Percentiles rank a stretch among this genome's conserved stretches.
These are phyloP conservation scores for Scolopax mira DNA, from an alignment of 2,113 vertebrate genomes.

Conservation along the genomic window DNA sequence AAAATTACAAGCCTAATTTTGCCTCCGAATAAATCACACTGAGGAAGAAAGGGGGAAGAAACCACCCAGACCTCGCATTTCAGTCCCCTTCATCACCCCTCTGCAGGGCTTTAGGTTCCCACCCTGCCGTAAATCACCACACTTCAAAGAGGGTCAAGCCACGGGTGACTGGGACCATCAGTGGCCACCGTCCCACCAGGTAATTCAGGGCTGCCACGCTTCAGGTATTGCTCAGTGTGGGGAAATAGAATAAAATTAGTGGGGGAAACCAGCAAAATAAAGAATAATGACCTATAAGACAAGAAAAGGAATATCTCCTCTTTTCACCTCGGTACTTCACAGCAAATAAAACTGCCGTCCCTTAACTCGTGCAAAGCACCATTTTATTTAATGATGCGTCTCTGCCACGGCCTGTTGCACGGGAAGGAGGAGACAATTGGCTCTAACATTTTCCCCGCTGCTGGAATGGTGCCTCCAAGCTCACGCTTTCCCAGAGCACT, in stretches of 20 bases:
- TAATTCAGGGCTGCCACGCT: background rate
- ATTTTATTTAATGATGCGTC: background rate
- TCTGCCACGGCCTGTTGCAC: background rate
- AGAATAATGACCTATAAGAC: background rate
- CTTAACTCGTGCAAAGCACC: background rate
- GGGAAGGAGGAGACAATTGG: background rate
- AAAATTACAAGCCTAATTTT: constrained; percentile 10
- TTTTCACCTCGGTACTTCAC: background rate
- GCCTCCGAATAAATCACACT: background rate
- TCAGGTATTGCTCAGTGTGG: background rate
- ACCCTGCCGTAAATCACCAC: background rate
- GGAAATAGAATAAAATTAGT: background rate
- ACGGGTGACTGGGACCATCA: background rate
- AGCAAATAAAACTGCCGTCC: background rate
- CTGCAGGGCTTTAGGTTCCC: fast-evolving
- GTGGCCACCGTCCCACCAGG: background rate
- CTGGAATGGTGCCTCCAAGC: background rate
- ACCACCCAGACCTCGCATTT: background rate
- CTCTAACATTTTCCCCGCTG: background rate
- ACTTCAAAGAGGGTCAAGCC: background rate
- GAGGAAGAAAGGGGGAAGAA: background rate
- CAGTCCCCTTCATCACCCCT: background rate
- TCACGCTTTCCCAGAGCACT: background rate
- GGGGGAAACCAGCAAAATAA: background rate
- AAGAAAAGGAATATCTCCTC: background rate